Evolutionary conservation across 2,888 invertebrate species (phyloP), one percentile per base, ranked within the genome.

Genomic region (Ormyrus pomaceus): DNA sequence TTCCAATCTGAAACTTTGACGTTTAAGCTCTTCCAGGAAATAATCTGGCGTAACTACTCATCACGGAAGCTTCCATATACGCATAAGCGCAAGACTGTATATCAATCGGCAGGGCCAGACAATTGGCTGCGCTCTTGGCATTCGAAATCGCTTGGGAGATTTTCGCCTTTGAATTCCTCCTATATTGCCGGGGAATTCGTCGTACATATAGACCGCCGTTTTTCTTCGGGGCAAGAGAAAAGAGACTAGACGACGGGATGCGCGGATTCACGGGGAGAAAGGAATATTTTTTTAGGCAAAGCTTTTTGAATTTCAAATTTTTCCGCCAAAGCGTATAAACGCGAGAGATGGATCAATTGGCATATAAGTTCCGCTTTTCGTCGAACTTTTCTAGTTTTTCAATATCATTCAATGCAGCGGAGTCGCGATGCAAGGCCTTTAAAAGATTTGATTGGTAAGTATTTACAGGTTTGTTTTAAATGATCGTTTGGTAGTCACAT

Each of bases 111-210:
- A 51, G 73, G 53, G 73, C 48, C 82, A 79, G 82, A 82, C 82
- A 82, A 82, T 82, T 70, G 80, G 61, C 58, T 62, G 76, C 72
- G 79, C 74, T 82, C 80, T 73, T 48, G 74, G 82, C 79, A 83
- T 82, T 80, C 72, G 72, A 80, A 82, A 84, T 84, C 81, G 61
- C 75, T 79, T 53, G 83, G 58, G 78, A 78, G 71, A 81, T 77
- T 79, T 73, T 77, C 62, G 48, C 66, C 51, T 76, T 69, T 69
- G 56, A 70, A 75, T 74, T 70, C 58, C 53, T 64, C 19, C 50
- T 53, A 48, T 62, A 64, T 73, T 73, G 72, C 53, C 8, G 10
- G n/a, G 9, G 66, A 66, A 34, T 34, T 34, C 4, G 34, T 4
- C 34, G 34, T 34, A 34, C 4, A 34, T 34, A 34, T 34, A 34